Conservation (phyloP, 2,113 vertebrate species). For the Pardalotus punctatus region DNA sequence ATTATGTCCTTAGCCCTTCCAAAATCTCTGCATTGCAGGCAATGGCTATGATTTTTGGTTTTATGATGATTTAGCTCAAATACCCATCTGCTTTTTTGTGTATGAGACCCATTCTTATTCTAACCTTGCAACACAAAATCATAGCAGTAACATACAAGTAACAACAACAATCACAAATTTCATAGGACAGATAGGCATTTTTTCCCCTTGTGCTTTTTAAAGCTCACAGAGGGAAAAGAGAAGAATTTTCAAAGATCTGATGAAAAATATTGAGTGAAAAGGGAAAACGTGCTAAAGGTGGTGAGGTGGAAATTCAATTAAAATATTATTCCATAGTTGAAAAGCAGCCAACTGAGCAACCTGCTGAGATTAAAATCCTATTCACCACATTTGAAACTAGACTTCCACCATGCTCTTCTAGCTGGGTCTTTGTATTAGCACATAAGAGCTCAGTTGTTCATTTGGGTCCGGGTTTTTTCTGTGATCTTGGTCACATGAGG, state of each 20-base stretch:
- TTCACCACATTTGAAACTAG: not conserved
- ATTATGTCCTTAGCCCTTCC: not conserved
- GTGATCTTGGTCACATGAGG: conserved; percentile 29
- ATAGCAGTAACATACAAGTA: not conserved
- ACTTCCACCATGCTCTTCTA: not conserved
- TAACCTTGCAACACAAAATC: not conserved
- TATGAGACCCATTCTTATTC: not conserved
- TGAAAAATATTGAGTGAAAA: not conserved
- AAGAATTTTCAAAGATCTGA: not conserved
- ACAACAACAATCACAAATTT: not conserved
- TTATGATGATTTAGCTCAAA: not conserved
- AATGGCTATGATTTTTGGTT: not conserved
- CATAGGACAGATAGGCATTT: not conserved
- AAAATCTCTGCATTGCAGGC: not conserved
- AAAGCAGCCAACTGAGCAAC: not conserved
- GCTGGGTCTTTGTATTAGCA: not conserved
- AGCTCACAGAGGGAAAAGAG: not conserved
- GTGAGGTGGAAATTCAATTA: not conserved
- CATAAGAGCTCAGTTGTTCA: not conserved
- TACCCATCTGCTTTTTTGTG: not conserved
- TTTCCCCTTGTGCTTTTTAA: not conserved
- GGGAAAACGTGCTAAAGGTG: not conserved
- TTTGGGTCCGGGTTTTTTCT: not conserved
- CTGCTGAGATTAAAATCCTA: not conserved
- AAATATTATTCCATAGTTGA: not conserved